Percentiles rank a stretch among this genome's conserved stretches.
These are phyloP conservation scores for Periophthalmodon schlosseri DNA, from an alignment of 2,113 vertebrate genomes.

Conservation along the genomic window DNA sequence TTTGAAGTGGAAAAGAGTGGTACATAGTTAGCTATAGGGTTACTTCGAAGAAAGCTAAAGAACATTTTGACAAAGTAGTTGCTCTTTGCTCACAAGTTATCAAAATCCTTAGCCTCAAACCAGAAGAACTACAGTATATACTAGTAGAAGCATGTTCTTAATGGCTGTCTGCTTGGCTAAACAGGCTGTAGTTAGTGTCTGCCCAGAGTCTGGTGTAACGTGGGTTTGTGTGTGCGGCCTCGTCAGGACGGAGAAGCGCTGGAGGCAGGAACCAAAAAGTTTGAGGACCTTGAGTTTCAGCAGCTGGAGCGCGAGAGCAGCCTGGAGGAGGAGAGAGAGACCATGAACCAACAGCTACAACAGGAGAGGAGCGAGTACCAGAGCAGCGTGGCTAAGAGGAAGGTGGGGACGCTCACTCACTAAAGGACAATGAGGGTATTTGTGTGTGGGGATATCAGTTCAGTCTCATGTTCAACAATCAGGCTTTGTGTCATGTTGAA, in stretches of 20 bases:
- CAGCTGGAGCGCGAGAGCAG: constrained; percentile 95
- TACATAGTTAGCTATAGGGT: not conserved
- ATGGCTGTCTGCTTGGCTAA: constrained; percentile 38
- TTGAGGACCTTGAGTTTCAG: constrained; percentile 98
- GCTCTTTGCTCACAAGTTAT: not conserved
- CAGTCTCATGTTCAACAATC: not conserved
- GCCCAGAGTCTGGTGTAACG: constrained; percentile 6
- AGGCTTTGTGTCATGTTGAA: not conserved
- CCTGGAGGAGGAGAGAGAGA: constrained; percentile 90
- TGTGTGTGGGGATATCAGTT: not conserved
- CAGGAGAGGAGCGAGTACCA: constrained; percentile 85
- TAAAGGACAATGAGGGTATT: too few species aligned
- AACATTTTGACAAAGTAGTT: not conserved
- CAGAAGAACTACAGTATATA: constrained; percentile 18
- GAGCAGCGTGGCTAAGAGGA: constrained; percentile 81
- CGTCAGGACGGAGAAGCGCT: constrained; percentile 87
- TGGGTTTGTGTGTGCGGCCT: constrained; percentile 12
- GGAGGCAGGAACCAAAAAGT: constrained; percentile 87
- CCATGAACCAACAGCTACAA: constrained; percentile 85
- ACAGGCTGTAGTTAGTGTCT: constrained; percentile 9
- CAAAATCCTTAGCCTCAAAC: not conserved
- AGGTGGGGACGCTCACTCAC: constrained; percentile 75
- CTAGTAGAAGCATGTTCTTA: constrained; percentile 39
- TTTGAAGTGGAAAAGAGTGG: too few species aligned
- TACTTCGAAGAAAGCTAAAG: not conserved